Evolutionary conservation across 1,140 invertebrate species (phyloP).

Genomic region (Drosophila cardini): DNA sequence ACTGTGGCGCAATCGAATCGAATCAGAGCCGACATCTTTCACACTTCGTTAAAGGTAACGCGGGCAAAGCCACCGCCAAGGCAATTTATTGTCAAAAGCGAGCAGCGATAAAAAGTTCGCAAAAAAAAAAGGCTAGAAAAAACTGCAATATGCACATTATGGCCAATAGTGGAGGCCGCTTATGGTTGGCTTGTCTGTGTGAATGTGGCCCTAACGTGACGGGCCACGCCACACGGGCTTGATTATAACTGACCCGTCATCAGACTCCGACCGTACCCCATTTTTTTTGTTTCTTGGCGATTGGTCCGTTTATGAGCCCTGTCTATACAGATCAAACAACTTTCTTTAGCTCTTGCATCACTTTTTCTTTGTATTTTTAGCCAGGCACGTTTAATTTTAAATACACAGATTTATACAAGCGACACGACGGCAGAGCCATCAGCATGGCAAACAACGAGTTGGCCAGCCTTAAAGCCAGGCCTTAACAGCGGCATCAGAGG

Average conservation of each 20-base stretch:
- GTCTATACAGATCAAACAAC: slow-evolving; percentile 39
- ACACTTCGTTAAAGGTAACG: slow-evolving; percentile 79
- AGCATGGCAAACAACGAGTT: slow-evolving; percentile 28
- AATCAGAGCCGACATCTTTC: slow-evolving; percentile 78
- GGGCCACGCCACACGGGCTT: slow-evolving; percentile 36
- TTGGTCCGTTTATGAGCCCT: slow-evolving; percentile 71
- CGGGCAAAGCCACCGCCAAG: slow-evolving; percentile 57
- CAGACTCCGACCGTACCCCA: slow-evolving; percentile 26
- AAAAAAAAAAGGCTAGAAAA: slow-evolving; percentile 44
- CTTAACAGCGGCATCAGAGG: background rate
- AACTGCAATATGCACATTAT: slow-evolving; percentile 79
- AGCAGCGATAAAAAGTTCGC: slow-evolving; percentile 59
- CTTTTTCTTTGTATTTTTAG: slow-evolving; percentile 25
- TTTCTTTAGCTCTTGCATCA: slow-evolving; percentile 79
- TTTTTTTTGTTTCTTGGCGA: slow-evolving; percentile 46
- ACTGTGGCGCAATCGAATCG: slow-evolving; percentile 74
- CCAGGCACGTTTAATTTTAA: slow-evolving; percentile 69
- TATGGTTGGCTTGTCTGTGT: slow-evolving; percentile 25
- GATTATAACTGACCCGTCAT: slow-evolving; percentile 35
- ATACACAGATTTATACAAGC: slow-evolving; percentile 79
- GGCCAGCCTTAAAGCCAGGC: slow-evolving; percentile 12
- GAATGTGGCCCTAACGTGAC: slow-evolving; percentile 73
- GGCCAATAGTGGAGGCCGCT: slow-evolving; percentile 42
- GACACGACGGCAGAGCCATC: slow-evolving; percentile 56
- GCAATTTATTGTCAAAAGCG: slow-evolving; percentile 79